A percentile compares a stretch with the other conserved stretches of the same genome.
phyloP scores from a whole-genome alignment of 2,113 vertebrate genomes.

The Podocnemis expansa region DNA sequence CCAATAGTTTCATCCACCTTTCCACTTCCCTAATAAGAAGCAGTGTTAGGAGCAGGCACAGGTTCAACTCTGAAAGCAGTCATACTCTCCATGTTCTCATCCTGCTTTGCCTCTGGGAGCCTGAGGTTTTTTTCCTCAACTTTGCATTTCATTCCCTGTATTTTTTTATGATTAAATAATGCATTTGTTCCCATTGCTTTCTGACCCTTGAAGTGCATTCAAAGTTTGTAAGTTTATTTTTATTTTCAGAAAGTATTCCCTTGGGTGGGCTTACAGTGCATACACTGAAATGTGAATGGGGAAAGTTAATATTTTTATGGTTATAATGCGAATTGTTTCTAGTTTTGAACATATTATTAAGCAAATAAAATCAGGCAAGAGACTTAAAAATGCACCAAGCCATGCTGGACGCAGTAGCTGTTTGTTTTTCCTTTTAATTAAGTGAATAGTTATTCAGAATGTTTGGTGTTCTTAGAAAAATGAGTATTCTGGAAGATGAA shows the following conservation, averaged over 20 bases:
- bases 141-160: background rate
- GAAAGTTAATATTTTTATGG: constrained; percentile 29
- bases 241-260: constrained; percentile 14
- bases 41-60: background rate
- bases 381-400: background rate
- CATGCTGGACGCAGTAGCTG: background rate
- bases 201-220: constrained; percentile 36
- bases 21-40: background rate
- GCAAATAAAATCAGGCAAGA: background rate
- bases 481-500: background rate
- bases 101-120: constrained; percentile 34
- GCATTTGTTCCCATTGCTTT: constrained; percentile 38
- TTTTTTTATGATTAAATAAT: constrained; percentile 1
- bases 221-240: constrained; percentile 50
- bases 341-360: background rate
- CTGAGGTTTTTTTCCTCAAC: constrained; percentile 15
- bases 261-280: background rate
- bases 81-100: constrained; percentile 4
- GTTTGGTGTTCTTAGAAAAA: background rate
- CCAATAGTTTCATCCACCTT: background rate
- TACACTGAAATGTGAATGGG: background rate
- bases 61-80: background rate
- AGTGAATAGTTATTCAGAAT: background rate
- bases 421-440: constrained; percentile 31
- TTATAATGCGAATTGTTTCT: constrained; percentile 33